These are phyloP conservation scores for cattle (Bos taurus) DNA, from an alignment of 2,113 vertebrate genomes.

Conservation along the genomic window ARS-UCD2.0 NC_037351.1:46403501-46404000, in stretches of 20 bases:
- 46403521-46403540: not conserved
- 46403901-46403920: not conserved
- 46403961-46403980: not conserved
- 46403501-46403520: not conserved
- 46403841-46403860: not conserved
- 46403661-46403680: not conserved
- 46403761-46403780: not conserved
- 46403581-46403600: not conserved
- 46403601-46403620: not conserved
- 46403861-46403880: not conserved
- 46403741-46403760: not conserved
- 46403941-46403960: not conserved
- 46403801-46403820: not conserved
- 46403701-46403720: not conserved
- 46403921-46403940: not conserved
- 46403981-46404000: not conserved
- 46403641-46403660: not conserved
- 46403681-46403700: not conserved
- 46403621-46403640: not conserved
- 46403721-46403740: not conserved
- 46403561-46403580: not conserved
- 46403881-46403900: not conserved
- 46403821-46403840: not conserved
- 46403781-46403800: not conserved
- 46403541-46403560: not conserved